Percentiles rank a stretch among this genome's conserved stretches.
Conservation (phyloP, 2,113 vertebrate species). For the Pedionomus torquatus region DNA sequence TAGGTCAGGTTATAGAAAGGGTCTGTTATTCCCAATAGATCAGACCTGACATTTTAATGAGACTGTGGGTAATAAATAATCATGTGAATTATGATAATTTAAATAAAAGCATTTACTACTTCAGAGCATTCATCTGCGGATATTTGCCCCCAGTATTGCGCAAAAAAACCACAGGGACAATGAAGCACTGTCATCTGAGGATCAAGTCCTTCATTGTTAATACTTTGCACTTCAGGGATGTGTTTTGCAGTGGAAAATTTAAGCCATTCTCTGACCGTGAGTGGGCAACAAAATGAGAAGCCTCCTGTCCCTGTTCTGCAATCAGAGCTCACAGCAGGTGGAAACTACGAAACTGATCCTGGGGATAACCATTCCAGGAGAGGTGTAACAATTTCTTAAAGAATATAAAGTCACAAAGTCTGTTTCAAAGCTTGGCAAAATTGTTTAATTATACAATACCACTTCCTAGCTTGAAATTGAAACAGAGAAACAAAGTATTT, state of each 20-base stretch:
- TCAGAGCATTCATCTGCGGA: not conserved
- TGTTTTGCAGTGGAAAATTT: not conserved
- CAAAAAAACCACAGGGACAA: not conserved
- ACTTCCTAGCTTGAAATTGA: not conserved
- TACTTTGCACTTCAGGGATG: not conserved
- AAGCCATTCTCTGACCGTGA: not conserved
- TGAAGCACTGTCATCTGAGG: not conserved
- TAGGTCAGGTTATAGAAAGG: not conserved
- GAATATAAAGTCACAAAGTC: not conserved
- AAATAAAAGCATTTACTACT: not conserved
- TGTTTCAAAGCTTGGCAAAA: not conserved
- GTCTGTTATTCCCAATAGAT: not conserved
- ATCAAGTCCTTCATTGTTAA: not conserved
- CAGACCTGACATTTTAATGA: not conserved
- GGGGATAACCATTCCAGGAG: not conserved
- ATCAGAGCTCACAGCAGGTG: not conserved
- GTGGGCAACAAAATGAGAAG: not conserved
- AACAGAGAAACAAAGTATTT: not conserved
- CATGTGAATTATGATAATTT: not conserved
- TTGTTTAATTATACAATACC: not conserved
- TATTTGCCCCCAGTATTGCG: not conserved
- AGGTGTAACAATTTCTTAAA: not conserved
- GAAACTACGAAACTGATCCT: not conserved
- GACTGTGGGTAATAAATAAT: not conserved
- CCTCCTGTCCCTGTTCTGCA: not conserved